Evolutionary conservation across 2,797 vertebrate species (phyloP), one percentile per base, ranked within the genome.

Genomic region (Falco novaeseelandiae): DNA sequence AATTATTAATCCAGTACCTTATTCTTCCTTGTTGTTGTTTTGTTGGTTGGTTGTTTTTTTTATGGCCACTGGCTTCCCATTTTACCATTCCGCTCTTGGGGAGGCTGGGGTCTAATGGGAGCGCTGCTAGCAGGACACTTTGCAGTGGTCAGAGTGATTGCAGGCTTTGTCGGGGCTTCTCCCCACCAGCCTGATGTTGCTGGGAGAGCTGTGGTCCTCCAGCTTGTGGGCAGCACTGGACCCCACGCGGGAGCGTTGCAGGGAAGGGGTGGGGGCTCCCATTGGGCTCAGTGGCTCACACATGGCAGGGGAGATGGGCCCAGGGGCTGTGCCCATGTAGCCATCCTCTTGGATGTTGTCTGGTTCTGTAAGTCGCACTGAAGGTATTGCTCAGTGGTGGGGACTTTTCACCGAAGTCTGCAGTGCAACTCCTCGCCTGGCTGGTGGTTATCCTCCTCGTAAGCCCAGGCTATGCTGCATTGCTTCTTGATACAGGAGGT

Each of bases 271-370:
- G 9, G 15, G 19, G 6, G 7, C 32, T 81, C 46, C 48, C 19
- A 4, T 55, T 25, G 30, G 10, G 9, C 14, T 42, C 1, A 0
- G 25, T 62, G 2, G 7, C 36, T 76, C 14, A 1, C 0, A 0
- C 1, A 0, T 32, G 71, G 26, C 12, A 13, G 29, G 14, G 46
- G 17, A 34, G n/a, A 12, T 4, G 2, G 52, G 19, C 30, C 32
- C 20, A 14, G 57, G 57, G 32, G 27, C 84, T 70, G 51, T 42
- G 26, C 38, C 32, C 22, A 1, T 9, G 3, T 13, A 40, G 36
- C 52, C 6, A 2, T 77, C 27, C 62, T 77, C 32, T 22, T 14
- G 65, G 58, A 18, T 46, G n/a, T 66, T 48, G 34, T 48, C 51
- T 51, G 74, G 21, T 16, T 70, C 22, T 51, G 26, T 27, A 69